Percentiles rank a stretch among this genome's conserved stretches.
Conservation (phyloP, 2,113 vertebrate genomes). For the Kryptolebias marmoratus region DNA sequence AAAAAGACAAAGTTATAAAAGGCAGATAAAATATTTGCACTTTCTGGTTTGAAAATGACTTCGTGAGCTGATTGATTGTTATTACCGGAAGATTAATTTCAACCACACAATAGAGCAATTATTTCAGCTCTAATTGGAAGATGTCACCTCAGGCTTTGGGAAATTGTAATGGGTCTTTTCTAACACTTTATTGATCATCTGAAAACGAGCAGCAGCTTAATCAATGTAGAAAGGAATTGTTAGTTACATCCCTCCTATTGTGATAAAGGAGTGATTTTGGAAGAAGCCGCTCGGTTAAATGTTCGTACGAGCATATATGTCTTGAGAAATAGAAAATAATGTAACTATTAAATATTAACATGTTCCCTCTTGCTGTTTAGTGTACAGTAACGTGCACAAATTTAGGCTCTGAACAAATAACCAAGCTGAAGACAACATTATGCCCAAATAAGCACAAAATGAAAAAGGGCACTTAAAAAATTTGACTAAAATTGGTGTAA, state of each 20-base stretch:
- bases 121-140: constrained; percentile 23
- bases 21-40: background rate
- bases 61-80: background rate
- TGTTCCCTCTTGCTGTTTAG: background rate
- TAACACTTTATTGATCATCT: background rate
- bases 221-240: constrained; percentile 11
- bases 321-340: background rate
- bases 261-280: background rate
- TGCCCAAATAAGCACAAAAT: background rate
- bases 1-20: background rate
- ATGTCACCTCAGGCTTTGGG: constrained; percentile 1
- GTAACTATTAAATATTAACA: background rate
- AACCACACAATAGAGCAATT: background rate
- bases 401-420: background rate
- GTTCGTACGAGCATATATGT: background rate
- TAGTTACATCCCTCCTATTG: background rate
- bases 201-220: constrained; percentile 1
- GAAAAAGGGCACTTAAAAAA: background rate
- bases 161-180: background rate
- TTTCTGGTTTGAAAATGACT: constrained; percentile 12
- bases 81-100: constrained; percentile 1
- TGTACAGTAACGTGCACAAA: background rate
- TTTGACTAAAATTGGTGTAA: too few species aligned
- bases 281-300: background rate
- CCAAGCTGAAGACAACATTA: too few species aligned